Evolutionary conservation across 2,888 invertebrate species (phyloP).

Genomic region (Busseola fusca): DNA sequence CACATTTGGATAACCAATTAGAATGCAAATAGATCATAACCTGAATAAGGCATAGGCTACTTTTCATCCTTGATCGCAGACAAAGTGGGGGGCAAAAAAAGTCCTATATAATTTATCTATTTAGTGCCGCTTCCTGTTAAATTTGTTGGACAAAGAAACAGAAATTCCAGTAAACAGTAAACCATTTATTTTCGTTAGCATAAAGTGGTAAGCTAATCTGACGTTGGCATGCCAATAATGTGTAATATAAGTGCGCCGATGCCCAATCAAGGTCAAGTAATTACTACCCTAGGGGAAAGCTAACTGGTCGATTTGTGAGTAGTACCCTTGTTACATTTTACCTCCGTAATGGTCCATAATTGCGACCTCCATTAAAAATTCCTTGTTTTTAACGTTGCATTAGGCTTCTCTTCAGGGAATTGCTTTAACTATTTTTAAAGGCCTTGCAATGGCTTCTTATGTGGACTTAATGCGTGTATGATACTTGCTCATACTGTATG

Average conservation of each 20-base stretch:
- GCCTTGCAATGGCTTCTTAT: background rate
- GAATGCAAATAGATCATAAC: background rate
- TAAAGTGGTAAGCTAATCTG: slow-evolving; percentile 4
- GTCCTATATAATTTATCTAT: background rate
- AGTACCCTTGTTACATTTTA: background rate
- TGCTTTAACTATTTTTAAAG: background rate
- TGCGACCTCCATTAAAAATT: slow-evolving; percentile 21
- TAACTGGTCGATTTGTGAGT: slow-evolving; percentile 17
- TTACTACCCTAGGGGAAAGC: background rate
- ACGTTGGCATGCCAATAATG: slow-evolving; percentile 29
- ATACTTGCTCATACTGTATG: background rate
- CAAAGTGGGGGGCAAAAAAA: background rate
- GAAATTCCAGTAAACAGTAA: background rate
- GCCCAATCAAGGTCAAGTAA: slow-evolving; percentile 24
- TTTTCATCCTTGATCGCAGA: background rate
- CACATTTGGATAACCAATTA: background rate
- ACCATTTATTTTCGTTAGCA: background rate
- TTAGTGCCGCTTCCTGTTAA: background rate
- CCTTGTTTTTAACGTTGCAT: slow-evolving; percentile 20
- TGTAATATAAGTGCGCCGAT: background rate
- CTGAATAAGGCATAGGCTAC: background rate
- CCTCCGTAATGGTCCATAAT: slow-evolving; percentile 25
- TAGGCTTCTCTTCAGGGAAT: background rate
- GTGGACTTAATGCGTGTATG: background rate
- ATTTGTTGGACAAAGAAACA: background rate